Percentiles rank a stretch among this genome's conserved stretches.
Evolutionary conservation across 2,888 invertebrate genomes (phyloP).

Genomic region (Lithodes maja): DNA sequence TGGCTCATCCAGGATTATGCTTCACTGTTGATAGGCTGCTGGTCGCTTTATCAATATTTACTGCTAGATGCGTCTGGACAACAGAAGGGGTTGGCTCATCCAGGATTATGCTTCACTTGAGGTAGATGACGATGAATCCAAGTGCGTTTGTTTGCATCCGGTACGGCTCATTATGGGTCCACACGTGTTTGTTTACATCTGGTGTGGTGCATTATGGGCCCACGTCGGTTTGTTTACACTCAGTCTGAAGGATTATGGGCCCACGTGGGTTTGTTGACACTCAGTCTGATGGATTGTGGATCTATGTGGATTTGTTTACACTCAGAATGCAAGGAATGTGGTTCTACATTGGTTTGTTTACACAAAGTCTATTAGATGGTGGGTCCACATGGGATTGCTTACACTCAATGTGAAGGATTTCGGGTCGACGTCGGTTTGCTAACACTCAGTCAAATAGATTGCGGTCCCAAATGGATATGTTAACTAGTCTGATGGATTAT

Average conservation of each 20-base stretch:
- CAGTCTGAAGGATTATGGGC: neutral
- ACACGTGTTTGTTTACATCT: neutral
- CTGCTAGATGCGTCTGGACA: too few species aligned
- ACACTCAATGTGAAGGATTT: neutral
- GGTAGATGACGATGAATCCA: neutral
- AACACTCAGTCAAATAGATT: neutral
- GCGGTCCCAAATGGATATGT: too few species aligned
- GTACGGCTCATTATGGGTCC: neutral
- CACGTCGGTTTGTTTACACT: neutral
- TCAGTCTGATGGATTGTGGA: neutral
- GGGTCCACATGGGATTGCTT: neutral
- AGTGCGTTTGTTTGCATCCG: neutral
- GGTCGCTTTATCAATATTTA: too few species aligned
- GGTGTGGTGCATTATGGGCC: neutral
- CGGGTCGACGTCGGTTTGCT: neutral
- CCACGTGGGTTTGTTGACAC: neutral
- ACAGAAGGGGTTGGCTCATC: too few species aligned
- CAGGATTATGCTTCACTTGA: too few species aligned
- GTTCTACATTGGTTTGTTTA: neutral
- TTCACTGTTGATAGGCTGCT: too few species aligned
- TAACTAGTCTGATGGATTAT: too few species aligned
- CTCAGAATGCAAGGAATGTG: neutral
- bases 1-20: too few species aligned
- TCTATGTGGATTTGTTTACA: neutral
- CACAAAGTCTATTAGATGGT: neutral